Percentiles rank a stretch among this genome's conserved stretches.
These are phyloP conservation scores for Brachionus sp. DNA, from an alignment of 1,140 invertebrate species.

Conservation along the genomic window DNA sequence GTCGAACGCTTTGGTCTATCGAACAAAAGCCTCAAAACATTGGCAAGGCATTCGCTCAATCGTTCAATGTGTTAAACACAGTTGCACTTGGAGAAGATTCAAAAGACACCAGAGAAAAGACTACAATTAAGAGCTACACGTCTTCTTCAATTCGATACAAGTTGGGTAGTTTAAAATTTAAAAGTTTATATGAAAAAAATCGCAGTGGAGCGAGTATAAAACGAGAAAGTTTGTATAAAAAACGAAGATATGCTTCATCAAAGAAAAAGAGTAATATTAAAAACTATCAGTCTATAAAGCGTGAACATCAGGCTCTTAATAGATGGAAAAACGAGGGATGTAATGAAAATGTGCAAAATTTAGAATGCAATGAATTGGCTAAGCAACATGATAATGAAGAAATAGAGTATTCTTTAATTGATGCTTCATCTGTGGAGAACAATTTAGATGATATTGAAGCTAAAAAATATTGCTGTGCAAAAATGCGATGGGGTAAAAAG, in stretches of 20 bases:
- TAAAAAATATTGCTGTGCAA: not conserved
- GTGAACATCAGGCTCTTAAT: not conserved
- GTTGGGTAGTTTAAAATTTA: not conserved
- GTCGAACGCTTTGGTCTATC: constrained; percentile 22
- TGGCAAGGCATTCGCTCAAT: not conserved
- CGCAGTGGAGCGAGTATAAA: not conserved
- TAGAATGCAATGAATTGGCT: not conserved
- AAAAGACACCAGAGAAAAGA: not conserved
- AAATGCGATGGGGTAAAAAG: not conserved
- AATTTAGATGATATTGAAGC: constrained; percentile 1
- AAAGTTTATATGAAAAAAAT: constrained; percentile 21
- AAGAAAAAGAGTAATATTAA: not conserved
- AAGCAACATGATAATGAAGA: not conserved
- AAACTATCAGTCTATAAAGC: not conserved
- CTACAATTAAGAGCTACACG: not conserved
- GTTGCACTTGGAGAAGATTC: not conserved
- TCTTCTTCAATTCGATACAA: not conserved
- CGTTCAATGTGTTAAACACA: not conserved
- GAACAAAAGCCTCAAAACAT: not conserved
- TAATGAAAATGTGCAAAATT: not conserved
- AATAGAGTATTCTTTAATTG: constrained; percentile 23
- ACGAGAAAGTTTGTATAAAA: not conserved
- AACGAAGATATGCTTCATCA: not conserved
- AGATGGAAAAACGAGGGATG: not conserved
- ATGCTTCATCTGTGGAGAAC: constrained; percentile 16